Conservation (phyloP, 2,888 invertebrate species). For the Callosobruchus maculatus region DNA sequence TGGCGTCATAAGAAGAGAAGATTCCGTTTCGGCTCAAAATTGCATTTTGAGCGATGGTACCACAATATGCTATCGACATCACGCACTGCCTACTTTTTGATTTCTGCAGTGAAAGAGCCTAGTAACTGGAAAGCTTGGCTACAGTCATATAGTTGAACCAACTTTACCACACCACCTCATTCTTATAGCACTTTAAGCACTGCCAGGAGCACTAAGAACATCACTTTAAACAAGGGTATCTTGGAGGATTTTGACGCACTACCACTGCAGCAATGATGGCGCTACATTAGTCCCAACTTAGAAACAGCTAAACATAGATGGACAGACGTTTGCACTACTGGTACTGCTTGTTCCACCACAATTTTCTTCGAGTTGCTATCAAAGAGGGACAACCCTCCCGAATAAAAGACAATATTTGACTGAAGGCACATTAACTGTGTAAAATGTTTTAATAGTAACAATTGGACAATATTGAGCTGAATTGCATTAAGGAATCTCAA, state of each 20-base stretch:
- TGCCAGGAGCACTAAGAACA: neutral
- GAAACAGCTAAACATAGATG: too few relatives aligned
- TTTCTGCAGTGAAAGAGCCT: too few relatives aligned
- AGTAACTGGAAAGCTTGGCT: too few relatives aligned
- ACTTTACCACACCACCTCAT: too few relatives aligned
- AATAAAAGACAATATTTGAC: slow-evolving; percentile 45
- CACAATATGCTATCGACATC: too few relatives aligned
- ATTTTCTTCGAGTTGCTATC: neutral
- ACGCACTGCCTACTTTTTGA: too few relatives aligned
- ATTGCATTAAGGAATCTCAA: slow-evolving; percentile 53
- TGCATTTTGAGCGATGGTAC: too few relatives aligned
- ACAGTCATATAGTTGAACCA: too few relatives aligned
- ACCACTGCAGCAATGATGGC: neutral
- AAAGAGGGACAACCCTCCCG: slow-evolving; percentile 44
- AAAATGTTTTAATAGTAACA: slow-evolving; percentile 51
- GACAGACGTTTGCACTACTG: neutral
- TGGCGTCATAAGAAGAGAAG: too few relatives aligned
- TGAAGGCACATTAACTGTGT: slow-evolving; percentile 45
- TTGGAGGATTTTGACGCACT: neutral
- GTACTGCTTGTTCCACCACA: neutral
- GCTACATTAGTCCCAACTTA: neutral
- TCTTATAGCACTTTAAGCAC: neutral
- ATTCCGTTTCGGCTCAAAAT: too few relatives aligned
- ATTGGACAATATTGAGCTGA: slow-evolving; percentile 52
- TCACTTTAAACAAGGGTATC: neutral